Base-by-base conservation (phyloP, 2,113 vertebrate species). In the Rhinopomastus cyanomelas region DNA sequence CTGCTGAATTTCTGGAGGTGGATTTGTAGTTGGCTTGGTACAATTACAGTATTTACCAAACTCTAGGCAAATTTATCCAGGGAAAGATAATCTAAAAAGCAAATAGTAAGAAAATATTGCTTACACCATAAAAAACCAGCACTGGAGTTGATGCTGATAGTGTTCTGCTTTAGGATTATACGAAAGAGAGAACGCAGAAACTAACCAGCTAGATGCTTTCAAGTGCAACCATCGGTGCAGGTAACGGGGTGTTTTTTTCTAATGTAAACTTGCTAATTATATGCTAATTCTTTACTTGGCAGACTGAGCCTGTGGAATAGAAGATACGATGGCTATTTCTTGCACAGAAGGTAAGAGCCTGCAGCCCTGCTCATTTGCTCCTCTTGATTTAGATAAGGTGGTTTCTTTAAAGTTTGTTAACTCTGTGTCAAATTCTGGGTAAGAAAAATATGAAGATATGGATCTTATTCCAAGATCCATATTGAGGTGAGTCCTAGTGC, bases 271-370 rank as follows among this genome's bases (percentile, higher is more conserved):
- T 62, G 8, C 72, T 93, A 52, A 95, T 76, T 81, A 66, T 4
- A 49, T 75, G 87, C 29, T 48, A 32, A 44, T 87, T 92, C 9
- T 72, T 96, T 93, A 56, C 81, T 95, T 89, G 25, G 56, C 96
- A 98, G 97, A 97, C 97, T 11, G 97, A 98, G 72, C 96, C 96
- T 46, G 88, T 97, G 96, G 97, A 98, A 49, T 98, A 98, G 95
- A 96, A 85, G 95, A 92, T 36, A 34, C 37, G 55, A 25, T 67
- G 92, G 95, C 57, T 62, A 29, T 86, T 81, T 88, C 81, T 87
- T 85, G 86, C 91, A 89, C 72, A n/a, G 62, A 59, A 97, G 97
- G 97, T 98, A 96, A 74, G 49, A 46, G 18, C 4, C 6, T 23
- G 5, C 48, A 60, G 29, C 44, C 26, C 48, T 82, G 75, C 51